Base-by-base conservation (phyloP, 2,888 invertebrate species). In the Heliconius hortense region DNA sequence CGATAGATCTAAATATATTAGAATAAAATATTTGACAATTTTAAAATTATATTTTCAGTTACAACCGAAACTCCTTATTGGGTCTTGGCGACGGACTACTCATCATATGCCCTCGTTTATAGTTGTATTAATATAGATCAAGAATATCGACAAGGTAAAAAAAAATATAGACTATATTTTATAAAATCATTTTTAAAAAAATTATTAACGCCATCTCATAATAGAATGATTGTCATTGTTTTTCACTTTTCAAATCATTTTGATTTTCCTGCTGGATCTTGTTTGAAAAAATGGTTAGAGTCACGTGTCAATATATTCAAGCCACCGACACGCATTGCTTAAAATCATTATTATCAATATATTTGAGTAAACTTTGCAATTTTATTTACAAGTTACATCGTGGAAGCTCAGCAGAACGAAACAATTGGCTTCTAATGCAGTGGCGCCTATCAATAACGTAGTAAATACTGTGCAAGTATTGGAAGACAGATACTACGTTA, bases 11-110 rank as follows among this genome's bases (percentile, higher is more conserved):
- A 43, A 43, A 43, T 43, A 43, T 43, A 15, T 43, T 15, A 43
- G 15, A 43, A 43, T 5, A 43, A 0, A 43, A 43, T 43, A 43
- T 15, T 43, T 15, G 43, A 43, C 4, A 15, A 15, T 5, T 15
- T 43, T 53, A 53, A 53, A 26, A 26, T n/a, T 59, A 68, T 77
- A 77, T 78, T 73, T 88, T 72, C 82, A 91, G 90, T 80, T 2
- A 81, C 84, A 0, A 28, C 26, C 1, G 18, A 63, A 72, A 24
- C 77, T 43, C 75, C 77, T 4, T 96, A 96, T 82, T 96, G 95
- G 95, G 89, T 96, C 1, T 82, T 96, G 21, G 95, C 92, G 43
- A 96, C 96, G 0, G 96, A 96, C 83, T 96, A 96, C 83, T 88
- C 88, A 0, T 89, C 89, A 48, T 96, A 95, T 80, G 89, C 96